Percentiles rank a stretch among this genome's conserved stretches.
These are phyloP conservation scores for Caenorhabditis inopinata DNA, from an alignment of 1,140 invertebrate genomes.

Conservation along the genomic window DNA sequence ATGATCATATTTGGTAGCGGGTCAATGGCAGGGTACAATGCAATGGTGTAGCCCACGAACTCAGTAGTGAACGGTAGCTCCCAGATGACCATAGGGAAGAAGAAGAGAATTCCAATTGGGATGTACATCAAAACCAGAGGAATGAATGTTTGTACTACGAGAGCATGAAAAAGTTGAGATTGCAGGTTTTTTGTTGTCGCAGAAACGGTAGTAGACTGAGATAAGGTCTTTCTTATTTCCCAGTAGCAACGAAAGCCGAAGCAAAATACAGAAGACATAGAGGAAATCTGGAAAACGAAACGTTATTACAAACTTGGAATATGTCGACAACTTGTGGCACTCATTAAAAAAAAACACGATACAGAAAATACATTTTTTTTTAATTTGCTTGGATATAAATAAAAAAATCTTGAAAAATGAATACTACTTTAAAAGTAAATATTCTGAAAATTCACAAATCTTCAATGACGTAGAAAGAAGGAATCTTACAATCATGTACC, in stretches of 20 bases:
- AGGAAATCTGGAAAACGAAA: neutral
- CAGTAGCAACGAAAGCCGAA: neutral
- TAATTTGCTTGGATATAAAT: too few species aligned
- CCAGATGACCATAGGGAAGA: slow-evolving; percentile 24
- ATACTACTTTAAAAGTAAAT: too few species aligned
- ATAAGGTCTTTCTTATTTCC: neutral
- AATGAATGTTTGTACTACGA: slow-evolving; percentile 4
- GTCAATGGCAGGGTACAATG: neutral
- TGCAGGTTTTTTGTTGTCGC: neutral
- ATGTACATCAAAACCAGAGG: slow-evolving; percentile 13
- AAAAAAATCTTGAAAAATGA: too few species aligned
- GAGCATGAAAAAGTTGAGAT: neutral
- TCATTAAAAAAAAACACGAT: too few species aligned
- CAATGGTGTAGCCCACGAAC: neutral
- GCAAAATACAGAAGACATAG: slow-evolving; percentile 7
- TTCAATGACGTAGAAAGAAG: too few species aligned
- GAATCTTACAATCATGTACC: slow-evolving; percentile 20
- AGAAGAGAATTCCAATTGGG: slow-evolving; percentile 12
- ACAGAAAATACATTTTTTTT: too few species aligned
- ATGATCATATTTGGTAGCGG: slow-evolving; percentile 13
- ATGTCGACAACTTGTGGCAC: too few species aligned
- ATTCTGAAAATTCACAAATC: too few species aligned
- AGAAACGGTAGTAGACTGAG: neutral
- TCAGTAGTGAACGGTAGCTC: neutral
- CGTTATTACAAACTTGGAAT: too few species aligned